phyloP scores from a whole-genome alignment of 2,113 vertebrate genomes.

The Rhagologus leucostigma region DNA sequence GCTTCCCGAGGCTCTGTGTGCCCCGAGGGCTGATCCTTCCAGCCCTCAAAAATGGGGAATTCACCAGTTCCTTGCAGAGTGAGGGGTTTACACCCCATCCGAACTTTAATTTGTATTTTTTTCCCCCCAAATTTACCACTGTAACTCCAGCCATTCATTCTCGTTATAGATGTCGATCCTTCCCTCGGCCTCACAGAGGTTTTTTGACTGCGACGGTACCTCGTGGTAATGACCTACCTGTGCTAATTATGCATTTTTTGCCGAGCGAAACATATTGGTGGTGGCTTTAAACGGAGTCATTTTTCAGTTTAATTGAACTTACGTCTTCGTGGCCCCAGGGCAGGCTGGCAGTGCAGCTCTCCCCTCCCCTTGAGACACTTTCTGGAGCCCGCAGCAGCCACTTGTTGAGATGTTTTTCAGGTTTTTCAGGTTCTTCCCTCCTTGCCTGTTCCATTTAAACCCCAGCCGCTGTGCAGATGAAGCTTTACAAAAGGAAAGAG shows the following conservation, averaged over 20 bases:
- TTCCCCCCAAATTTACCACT: background rate
- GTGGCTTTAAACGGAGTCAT: background rate
- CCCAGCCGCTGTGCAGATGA: background rate
- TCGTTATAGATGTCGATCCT: background rate
- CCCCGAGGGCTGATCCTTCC: background rate
- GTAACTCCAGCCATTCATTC: background rate
- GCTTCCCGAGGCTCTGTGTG: background rate
- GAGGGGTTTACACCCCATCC: background rate
- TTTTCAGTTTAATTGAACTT: slow-evolving; percentile 42
- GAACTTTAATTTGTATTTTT: background rate
- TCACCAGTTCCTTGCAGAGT: background rate
- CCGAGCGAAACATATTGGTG: background rate
- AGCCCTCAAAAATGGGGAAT: background rate
- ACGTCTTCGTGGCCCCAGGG: background rate
- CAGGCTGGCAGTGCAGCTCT: background rate
- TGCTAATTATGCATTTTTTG: background rate
- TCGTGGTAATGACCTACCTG: slow-evolving; percentile 12
- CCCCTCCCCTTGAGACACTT: background rate
- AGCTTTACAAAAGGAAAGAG: background rate
- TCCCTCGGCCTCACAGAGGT: background rate
- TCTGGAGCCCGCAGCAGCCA: background rate
- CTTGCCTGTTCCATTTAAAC: background rate
- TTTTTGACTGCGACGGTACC: background rate
- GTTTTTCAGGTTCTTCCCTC: background rate
- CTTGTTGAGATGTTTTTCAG: background rate